Evolutionary conservation across 2,888 invertebrate genomes (phyloP).

Genomic region (Microdon myrmicae): DNA sequence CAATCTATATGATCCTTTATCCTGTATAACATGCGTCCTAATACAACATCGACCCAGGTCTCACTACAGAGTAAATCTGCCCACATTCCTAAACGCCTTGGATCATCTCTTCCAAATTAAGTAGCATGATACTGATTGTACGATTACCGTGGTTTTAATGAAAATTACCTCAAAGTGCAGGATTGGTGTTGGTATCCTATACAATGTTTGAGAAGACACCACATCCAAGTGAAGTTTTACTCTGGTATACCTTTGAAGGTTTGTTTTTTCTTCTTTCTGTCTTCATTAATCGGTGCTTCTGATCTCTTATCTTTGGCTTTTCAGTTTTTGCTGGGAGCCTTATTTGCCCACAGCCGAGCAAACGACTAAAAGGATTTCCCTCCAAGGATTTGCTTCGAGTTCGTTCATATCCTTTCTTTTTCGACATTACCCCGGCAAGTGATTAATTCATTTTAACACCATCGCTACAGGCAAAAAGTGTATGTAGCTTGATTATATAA

Average conservation of each 20-base stretch:
- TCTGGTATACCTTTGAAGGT: neutral
- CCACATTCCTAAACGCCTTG: too few relatives aligned
- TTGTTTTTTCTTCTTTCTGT: neutral
- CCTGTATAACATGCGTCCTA: too few relatives aligned
- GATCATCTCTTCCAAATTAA: too few relatives aligned
- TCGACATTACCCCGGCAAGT: neutral
- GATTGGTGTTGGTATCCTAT: too few relatives aligned
- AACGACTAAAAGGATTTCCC: too few relatives aligned
- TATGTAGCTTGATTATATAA: conserved; percentile 17
- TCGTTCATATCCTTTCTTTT: neutral
- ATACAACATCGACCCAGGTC: too few relatives aligned
- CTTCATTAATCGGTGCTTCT: neutral
- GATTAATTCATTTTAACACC: conserved; percentile 24
- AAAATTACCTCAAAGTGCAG: conserved; percentile 9
- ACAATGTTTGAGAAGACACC: neutral
- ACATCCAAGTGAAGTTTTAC: conserved; percentile 5
- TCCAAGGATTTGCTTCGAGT: too few relatives aligned
- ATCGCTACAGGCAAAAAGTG: conserved; percentile 3
- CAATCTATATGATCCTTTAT: too few relatives aligned
- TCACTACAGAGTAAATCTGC: too few relatives aligned
- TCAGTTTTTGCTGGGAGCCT: too few relatives aligned
- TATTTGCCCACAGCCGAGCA: too few relatives aligned
- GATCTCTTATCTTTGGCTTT: conserved; percentile 12
- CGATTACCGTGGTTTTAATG: neutral
- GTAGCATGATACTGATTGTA: too few relatives aligned